phyloP scores from a whole-genome alignment of 2,113 vertebrate species.

The Grammomys dolichurus region DNA sequence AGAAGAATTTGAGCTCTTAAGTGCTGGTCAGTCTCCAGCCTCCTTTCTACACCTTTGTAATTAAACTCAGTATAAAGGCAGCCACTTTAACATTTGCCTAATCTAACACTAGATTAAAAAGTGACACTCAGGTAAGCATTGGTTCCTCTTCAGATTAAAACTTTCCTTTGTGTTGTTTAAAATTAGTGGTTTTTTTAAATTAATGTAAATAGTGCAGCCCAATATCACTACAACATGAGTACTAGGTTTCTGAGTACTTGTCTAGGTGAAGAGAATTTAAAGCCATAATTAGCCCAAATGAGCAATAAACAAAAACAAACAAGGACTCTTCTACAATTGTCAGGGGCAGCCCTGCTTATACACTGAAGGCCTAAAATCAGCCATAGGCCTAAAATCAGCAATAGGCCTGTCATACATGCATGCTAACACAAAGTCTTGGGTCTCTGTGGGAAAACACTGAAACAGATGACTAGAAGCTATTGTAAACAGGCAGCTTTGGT shows the following conservation, averaged over 20 bases:
- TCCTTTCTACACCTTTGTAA: background rate
- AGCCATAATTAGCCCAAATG: background rate
- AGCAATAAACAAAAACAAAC: background rate
- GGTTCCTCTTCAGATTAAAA: background rate
- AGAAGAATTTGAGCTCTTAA: background rate
- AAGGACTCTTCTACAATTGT: background rate
- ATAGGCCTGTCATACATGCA: too few relatives aligned
- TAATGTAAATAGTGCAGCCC: background rate
- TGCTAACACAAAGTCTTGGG: too few relatives aligned
- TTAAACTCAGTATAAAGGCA: background rate
- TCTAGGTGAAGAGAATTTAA: background rate
- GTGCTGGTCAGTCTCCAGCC: background rate
- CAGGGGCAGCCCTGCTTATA: too few relatives aligned
- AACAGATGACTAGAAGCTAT: too few relatives aligned
- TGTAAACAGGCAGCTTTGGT: too few relatives aligned
- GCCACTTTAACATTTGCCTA: background rate
- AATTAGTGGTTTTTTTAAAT: constrained; percentile 9
- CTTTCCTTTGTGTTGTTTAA: constrained; percentile 48
- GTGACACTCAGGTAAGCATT: background rate
- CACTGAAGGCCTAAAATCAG: too few relatives aligned
- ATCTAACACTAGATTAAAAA: background rate
- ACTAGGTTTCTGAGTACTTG: background rate
- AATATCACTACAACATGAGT: background rate
- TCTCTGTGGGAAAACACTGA: too few relatives aligned
- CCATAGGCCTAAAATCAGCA: too few relatives aligned